Base-by-base conservation (phyloP, 64 coral and sea anemone genomes). In the Astreopora myriophthalma region DNA sequence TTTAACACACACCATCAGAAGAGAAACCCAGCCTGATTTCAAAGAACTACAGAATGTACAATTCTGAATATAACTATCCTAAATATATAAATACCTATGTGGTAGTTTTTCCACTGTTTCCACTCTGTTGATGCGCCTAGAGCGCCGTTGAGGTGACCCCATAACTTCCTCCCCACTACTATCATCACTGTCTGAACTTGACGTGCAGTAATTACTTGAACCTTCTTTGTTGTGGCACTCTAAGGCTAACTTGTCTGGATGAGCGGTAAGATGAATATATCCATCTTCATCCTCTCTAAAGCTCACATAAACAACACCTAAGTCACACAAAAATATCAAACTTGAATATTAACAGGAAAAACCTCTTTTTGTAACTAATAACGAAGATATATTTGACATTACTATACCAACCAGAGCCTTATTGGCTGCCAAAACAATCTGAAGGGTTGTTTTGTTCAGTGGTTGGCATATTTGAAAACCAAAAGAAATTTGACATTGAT, bases 161-260 rank as follows among this genome's bases (percentile, higher is more conserved):
- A 34, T 22, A 17, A 86, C 14, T 5, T 92, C 90, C n/a, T 74
- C 71, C 17, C 73, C 90, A 66, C 72, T 73, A 58, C 90, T 92
- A 23, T 44, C 57, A 25, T 92, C 90, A 76, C 81, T 92, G 8
- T 86, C 90, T 30, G 90, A 92, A 76, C 28, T 48, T 35, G 51
- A 60, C 22, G n/a, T 74, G 14, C 58, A 71, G 55, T 37, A 83
- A 37, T 57, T 83, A 9, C 32, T 35, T 24, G 79, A 83, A 10
- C 64, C 46, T 8, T 72, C 32, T 40, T 63, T 63, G 39, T 84
- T 84, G 62, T 86, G 69, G 24, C 68, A 57, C 72, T 92, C 90
- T 69, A 92, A 69, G 12, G 90, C 90, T 16, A 82, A 75, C 84
- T 92, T 92, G 77, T 92, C 80, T 42, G 90, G 90, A 32, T 92